These are phyloP conservation scores for Habropoda laboriosa DNA, from an alignment of 1,140 invertebrate genomes.

Conservation along the genomic window DNA sequence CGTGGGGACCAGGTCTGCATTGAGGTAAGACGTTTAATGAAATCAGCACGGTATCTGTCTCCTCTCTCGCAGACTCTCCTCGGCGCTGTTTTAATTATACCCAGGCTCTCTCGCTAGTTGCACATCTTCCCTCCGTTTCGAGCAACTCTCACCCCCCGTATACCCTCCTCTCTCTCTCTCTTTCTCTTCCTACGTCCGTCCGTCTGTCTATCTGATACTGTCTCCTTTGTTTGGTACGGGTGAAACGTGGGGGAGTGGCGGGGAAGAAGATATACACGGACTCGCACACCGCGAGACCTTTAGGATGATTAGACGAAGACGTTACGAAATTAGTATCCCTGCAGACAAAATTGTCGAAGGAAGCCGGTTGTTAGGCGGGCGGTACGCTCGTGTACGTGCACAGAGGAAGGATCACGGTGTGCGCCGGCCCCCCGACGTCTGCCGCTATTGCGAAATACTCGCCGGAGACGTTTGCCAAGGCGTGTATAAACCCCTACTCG, in stretches of 20 bases:
- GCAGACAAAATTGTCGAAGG: conserved; percentile 66
- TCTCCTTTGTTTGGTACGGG: conserved; percentile 40
- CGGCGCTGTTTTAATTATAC: conserved; percentile 78
- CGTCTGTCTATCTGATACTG: conserved; percentile 44
- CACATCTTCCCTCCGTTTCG: conserved; percentile 49
- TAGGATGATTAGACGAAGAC: conserved; percentile 78
- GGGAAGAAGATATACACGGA: conserved; percentile 69
- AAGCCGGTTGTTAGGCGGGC: conserved; percentile 40
- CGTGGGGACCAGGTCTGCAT: conserved; percentile 29
- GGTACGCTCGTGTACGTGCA: conserved; percentile 25
- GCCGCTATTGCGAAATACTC: conserved; percentile 50
- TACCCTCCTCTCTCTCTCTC: background rate
- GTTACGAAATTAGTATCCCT: conserved; percentile 75
- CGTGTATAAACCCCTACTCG: background rate
- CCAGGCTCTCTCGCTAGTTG: conserved; percentile 67
- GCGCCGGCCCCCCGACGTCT: conserved; percentile 20
- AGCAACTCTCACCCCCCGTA: background rate
- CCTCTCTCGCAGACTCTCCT: conserved; percentile 64
- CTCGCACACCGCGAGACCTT: conserved; percentile 71
- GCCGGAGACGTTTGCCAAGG: conserved; percentile 41
- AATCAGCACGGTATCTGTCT: conserved; percentile 76
- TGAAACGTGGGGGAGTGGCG: conserved; percentile 63
- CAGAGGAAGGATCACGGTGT: background rate
- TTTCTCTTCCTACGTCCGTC: conserved; percentile 43
- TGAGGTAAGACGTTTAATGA: conserved; percentile 79